Base-by-base conservation (phyloP, 2,888 invertebrate genomes). In the Meta bourneti region DNA sequence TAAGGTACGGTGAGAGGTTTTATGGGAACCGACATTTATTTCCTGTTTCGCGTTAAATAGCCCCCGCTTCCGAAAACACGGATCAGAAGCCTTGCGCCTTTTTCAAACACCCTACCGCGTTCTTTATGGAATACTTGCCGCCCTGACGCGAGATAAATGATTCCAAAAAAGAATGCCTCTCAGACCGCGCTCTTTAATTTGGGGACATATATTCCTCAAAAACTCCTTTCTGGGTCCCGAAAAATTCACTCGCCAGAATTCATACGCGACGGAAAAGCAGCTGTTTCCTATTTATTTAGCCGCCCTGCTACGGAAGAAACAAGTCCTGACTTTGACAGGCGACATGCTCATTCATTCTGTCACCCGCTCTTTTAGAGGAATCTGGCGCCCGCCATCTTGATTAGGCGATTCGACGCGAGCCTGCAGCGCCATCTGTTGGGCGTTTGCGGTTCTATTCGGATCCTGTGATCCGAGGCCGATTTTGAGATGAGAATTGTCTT, bases 281-380 rank as follows among this genome's bases (percentile, higher is more conserved):
- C 91, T 91, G 91, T 77, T 82, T 87, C 71, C 83, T 91, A 91
- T 91, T 87, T 91, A 91, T 91, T 87, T 87, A 82, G 82, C 86
- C 91, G 84, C 84, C 84, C 61, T 82, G 70, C 75, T 20, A 19
- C n/a, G 48, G 70, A 20, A 71, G 71, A 87, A 81, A 86, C 87
- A 82, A 82, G 87, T 83, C 72, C 83, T 87, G 87, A 83, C 87
- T 91, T 78, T 87, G 91, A 91, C 91, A 87, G 87, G 81, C 86
- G 71, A 86, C 87, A 82, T 72, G 87, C 91, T 87, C 83, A 82
- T 91, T 87, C 91, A 72, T 91, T 84, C 78, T 89, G 78, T 89
- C 77, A 49, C 78, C 80, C 83, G 34, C 71, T 51, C 69, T 61
- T 80, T 88, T 48, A 34, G 54, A 79, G 71, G 72, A 61, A 74